Evolutionary conservation across 2,797 vertebrate species (phyloP).

Genomic region (Chelidonichthys spinosus): DNA sequence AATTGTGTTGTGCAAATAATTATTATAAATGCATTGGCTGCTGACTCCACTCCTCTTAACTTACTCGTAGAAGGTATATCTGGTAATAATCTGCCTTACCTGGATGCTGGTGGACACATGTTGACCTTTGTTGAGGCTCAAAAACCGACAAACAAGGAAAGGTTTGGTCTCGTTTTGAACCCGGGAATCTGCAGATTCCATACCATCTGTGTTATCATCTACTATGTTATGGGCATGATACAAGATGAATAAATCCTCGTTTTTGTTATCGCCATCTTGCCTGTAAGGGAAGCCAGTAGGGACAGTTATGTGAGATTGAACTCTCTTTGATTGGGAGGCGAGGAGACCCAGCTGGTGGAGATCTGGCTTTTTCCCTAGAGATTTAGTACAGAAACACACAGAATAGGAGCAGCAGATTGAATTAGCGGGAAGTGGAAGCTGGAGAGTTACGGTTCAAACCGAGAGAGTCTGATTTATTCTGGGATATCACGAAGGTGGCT

Average conservation of each 20-base stretch:
- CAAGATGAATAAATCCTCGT: not conserved
- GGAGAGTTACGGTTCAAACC: not conserved
- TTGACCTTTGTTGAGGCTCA: not conserved
- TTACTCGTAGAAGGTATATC: no score
- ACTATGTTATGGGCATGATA: not conserved
- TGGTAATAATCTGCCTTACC: no score
- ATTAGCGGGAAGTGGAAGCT: conserved; percentile 1
- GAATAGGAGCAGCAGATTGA: not conserved
- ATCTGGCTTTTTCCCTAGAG: no score
- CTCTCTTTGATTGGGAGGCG: not conserved
- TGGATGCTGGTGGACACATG: not conserved
- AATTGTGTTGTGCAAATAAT: no score
- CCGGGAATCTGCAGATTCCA: not conserved
- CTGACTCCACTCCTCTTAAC: no score
- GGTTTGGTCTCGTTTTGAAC: not conserved
- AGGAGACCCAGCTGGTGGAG: not conserved
- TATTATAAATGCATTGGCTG: no score
- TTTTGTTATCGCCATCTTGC: not conserved
- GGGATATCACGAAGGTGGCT: not conserved
- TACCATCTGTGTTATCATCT: not conserved
- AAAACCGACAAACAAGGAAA: not conserved
- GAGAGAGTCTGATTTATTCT: conserved; percentile 5
- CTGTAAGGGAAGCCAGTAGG: not conserved
- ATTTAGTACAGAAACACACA: not conserved
- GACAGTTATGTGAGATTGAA: not conserved